phyloP scores from a whole-genome alignment of 2,797 vertebrate species.

The Gymnoscopelus microlampas region DNA sequence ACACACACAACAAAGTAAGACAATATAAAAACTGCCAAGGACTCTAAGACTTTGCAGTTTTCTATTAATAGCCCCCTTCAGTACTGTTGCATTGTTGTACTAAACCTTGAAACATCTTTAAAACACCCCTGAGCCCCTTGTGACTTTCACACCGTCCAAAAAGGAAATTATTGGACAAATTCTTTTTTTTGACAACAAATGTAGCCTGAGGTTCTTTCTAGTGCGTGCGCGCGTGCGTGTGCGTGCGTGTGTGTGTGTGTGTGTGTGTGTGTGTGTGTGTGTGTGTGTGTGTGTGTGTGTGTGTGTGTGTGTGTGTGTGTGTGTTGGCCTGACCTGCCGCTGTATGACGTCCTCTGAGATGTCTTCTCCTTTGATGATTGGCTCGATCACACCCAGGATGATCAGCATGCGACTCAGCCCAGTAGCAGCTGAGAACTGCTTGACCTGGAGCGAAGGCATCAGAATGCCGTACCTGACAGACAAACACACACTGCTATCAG shows the following conservation, averaged over 20 bases:
- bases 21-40: too few relatives aligned
- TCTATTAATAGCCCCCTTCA: neutral
- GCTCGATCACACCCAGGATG: slow-evolving; percentile 82
- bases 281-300: slow-evolving; percentile 16
- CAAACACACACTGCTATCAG: slow-evolving; percentile 27
- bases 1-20: too few relatives aligned
- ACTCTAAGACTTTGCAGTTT: too few relatives aligned
- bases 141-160: neutral
- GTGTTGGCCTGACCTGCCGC: slow-evolving; percentile 76
- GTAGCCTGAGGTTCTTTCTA: neutral
- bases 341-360: slow-evolving; percentile 79
- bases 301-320: slow-evolving; percentile 4
- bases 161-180: neutral
- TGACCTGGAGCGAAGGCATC: slow-evolving; percentile 80
- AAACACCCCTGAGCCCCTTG: neutral
- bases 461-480: slow-evolving; percentile 80
- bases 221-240: neutral
- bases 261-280: slow-evolving; percentile 12
- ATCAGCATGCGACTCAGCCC: slow-evolving; percentile 83
- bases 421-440: slow-evolving; percentile 83
- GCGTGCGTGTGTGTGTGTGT: slow-evolving; percentile 13
- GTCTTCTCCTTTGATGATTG: slow-evolving; percentile 69
- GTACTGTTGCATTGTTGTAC: neutral
- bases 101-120: neutral
- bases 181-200: neutral